A percentile compares a stretch with the other conserved stretches of the same genome.
Conservation (phyloP, 2,797 vertebrate genomes). For the Botia kubotai region DNA sequence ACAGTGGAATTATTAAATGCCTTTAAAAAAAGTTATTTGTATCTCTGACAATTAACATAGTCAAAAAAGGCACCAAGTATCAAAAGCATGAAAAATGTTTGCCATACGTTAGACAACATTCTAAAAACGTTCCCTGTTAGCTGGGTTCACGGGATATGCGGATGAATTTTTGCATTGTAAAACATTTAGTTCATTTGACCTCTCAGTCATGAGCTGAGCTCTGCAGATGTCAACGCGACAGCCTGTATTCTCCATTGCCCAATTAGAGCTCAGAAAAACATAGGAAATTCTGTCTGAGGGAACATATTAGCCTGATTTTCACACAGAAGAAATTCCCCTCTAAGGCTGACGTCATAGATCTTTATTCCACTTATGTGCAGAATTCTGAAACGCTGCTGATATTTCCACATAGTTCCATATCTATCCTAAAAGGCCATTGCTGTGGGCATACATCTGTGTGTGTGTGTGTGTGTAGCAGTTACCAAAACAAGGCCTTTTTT, state of each 20-base stretch:
- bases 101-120: too few species aligned
- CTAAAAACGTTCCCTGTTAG: too few species aligned
- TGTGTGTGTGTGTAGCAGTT: constrained; percentile 61
- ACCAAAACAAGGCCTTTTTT: constrained; percentile 56
- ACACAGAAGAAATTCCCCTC: constrained; percentile 42
- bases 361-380: constrained; percentile 54
- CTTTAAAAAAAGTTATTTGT: not conserved
- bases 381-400: constrained; percentile 62
- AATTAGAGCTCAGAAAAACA: constrained; percentile 13
- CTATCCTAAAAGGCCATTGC: constrained; percentile 68
- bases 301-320: constrained; percentile 35
- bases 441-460: not conserved
- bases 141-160: too few species aligned
- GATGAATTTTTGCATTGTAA: not conserved
- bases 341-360: constrained; percentile 47
- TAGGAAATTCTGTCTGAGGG: constrained; percentile 28
- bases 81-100: too few species aligned
- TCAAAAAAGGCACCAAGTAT: too few species aligned
- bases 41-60: too few species aligned
- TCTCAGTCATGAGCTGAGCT: not conserved
- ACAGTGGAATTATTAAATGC: not conserved
- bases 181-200: constrained; percentile 5
- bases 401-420: constrained; percentile 73
- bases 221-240: constrained; percentile 3
- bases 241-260: constrained; percentile 6